These are phyloP conservation scores for Nicator chloris DNA, from an alignment of 2,113 vertebrate genomes.

Conservation along the genomic window DNA sequence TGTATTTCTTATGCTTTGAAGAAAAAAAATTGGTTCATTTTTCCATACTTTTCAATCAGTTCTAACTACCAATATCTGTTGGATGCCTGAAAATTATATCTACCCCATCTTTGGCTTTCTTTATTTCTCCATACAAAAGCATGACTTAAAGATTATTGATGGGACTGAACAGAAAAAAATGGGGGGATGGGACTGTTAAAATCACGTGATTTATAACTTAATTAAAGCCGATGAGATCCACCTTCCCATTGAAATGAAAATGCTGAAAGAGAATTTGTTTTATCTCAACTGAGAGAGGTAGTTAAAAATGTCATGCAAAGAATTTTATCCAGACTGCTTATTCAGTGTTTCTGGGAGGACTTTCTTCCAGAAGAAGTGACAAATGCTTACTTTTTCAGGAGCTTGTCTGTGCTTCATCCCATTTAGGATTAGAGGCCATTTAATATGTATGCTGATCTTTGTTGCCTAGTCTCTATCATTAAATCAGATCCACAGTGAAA, in stretches of 20 bases:
- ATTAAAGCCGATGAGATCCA: background rate
- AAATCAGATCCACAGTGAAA: background rate
- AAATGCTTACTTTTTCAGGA: background rate
- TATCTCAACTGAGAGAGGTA: background rate
- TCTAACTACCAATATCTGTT: slow-evolving; percentile 63
- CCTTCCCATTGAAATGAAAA: background rate
- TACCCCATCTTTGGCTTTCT: background rate
- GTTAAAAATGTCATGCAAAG: background rate
- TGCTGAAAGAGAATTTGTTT: background rate
- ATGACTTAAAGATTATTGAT: background rate
- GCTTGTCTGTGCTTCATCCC: background rate
- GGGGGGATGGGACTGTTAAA: background rate
- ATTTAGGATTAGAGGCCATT: background rate
- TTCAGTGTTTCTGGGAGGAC: background rate
- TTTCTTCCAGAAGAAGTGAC: background rate
- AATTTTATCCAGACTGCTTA: background rate
- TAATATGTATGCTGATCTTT: background rate
- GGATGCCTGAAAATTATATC: background rate
- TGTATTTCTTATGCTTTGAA: background rate
- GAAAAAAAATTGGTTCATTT: background rate
- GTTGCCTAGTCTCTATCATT: background rate
- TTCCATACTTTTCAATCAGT: slow-evolving; percentile 15
- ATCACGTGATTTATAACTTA: background rate
- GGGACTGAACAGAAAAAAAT: background rate
- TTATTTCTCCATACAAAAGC: background rate